Conservation (phyloP, 2,797 vertebrate genomes). For the Tapera naevia region DNA sequence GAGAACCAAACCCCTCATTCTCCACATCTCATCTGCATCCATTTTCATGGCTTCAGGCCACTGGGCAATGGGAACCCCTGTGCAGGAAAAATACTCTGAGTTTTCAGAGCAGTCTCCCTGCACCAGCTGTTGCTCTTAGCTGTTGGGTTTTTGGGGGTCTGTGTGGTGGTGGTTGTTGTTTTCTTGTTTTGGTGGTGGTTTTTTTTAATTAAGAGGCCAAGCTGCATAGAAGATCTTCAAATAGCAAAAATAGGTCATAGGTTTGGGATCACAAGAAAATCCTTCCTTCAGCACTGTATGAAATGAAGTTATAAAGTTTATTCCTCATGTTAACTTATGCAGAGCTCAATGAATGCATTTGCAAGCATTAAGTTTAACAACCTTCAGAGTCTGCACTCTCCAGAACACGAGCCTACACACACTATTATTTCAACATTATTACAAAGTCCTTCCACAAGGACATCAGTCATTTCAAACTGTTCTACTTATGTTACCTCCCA, state of each 20-base stretch:
- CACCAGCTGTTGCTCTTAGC: not conserved
- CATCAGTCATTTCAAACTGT: not conserved
- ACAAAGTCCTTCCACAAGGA: constrained; percentile 3
- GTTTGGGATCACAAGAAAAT: not conserved
- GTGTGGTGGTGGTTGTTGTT: too few relatives aligned
- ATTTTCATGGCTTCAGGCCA: not conserved
- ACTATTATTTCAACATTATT: not conserved
- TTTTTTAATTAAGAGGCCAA: not conserved
- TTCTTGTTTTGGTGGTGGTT: not conserved
- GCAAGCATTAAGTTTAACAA: not conserved
- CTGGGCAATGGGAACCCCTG: too few relatives aligned
- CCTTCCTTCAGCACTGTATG: not conserved
- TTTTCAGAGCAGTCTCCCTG: not conserved
- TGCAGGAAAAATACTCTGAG: not conserved
- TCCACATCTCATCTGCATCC: not conserved
- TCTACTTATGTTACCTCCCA: not conserved
- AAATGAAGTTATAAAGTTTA: not conserved
- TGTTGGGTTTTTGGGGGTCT: not conserved
- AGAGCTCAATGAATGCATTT: not conserved
- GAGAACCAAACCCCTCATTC: not conserved
- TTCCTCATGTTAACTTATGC: fast-evolving
- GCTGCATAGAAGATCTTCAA: not conserved
- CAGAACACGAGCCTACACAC: not conserved
- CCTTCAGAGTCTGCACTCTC: not conserved
- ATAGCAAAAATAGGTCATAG: not conserved